These are phyloP conservation scores for Chrysolina oricalcia DNA, from an alignment of 2,888 invertebrate genomes.

Conservation along the genomic window DNA sequence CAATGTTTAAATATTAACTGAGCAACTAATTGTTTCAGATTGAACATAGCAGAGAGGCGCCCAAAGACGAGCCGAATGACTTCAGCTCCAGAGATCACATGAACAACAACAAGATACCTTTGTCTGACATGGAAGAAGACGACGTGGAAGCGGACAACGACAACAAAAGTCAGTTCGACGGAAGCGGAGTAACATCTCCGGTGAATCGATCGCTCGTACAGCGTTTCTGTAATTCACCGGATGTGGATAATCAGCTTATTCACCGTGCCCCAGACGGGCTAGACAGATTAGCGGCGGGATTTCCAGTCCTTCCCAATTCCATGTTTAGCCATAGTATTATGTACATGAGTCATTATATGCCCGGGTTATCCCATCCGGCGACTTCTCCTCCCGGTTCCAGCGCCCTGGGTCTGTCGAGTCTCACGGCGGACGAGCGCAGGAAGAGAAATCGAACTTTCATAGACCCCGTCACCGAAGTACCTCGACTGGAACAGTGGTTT, in stretches of 20 bases:
- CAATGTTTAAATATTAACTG: constrained; percentile 39
- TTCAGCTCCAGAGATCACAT: constrained; percentile 74
- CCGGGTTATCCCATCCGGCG: constrained; percentile 74
- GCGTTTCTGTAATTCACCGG: constrained; percentile 66
- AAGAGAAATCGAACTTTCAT: constrained; percentile 99
- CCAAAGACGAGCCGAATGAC: constrained; percentile 68
- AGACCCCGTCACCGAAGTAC: constrained; percentile 98
- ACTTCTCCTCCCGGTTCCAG: constrained; percentile 77
- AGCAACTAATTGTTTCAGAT: constrained; percentile 62
- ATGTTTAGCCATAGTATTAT: constrained; percentile 93
- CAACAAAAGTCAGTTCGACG: constrained; percentile 61
- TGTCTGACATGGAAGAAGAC: constrained; percentile 74
- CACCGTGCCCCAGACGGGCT: constrained; percentile 67
- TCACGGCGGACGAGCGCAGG: constrained; percentile 88
- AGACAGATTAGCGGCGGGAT: constrained; percentile 73
- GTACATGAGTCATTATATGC: constrained; percentile 93
- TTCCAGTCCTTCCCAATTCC: constrained; percentile 89
- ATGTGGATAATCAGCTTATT: constrained; percentile 61
- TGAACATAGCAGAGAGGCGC: constrained; percentile 65
- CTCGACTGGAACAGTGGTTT: constrained; percentile 95
- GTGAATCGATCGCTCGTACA: constrained; percentile 61
- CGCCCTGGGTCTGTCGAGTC: constrained; percentile 73
- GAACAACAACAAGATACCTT: constrained; percentile 74
- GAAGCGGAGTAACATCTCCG: constrained; percentile 58
- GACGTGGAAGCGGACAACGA: constrained; percentile 73